These are phyloP conservation scores for Venustaconcha ellipsiformis DNA, from an alignment of 1,140 invertebrate species.

Conservation along the genomic window DNA sequence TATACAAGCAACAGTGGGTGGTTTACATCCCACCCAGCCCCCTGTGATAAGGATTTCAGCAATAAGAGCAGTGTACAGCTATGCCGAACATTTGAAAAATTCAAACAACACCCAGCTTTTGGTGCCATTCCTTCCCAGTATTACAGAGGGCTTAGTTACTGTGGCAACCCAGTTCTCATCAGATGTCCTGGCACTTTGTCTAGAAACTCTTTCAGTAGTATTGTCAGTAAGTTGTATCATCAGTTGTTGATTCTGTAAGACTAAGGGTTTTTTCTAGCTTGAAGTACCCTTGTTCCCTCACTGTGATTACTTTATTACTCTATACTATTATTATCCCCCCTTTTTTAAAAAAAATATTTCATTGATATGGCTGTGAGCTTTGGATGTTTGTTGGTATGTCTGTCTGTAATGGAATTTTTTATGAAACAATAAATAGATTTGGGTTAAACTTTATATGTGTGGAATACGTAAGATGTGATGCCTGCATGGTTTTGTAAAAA, in stretches of 20 bases:
- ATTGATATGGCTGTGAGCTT: too few relatives aligned
- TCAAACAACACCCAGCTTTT: slow-evolving; percentile 66
- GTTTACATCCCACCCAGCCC: slow-evolving; percentile 73
- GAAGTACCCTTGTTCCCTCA: neutral
- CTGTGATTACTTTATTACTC: neutral
- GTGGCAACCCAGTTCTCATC: slow-evolving; percentile 72
- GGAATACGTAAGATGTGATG: too few relatives aligned
- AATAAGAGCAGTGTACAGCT: slow-evolving; percentile 71
- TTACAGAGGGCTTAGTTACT: slow-evolving; percentile 72
- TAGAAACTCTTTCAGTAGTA: slow-evolving; percentile 78
- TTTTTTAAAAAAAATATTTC: too few relatives aligned
- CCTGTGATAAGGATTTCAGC: slow-evolving; percentile 71
- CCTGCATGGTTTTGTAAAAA: too few relatives aligned
- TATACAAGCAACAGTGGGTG: slow-evolving; percentile 76
- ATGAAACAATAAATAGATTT: too few relatives aligned
- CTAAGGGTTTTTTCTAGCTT: neutral
- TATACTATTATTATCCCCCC: neutral
- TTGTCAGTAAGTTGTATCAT: slow-evolving; percentile 74
- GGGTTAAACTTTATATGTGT: too few relatives aligned
- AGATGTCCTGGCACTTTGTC: slow-evolving; percentile 76
- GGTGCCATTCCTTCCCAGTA: slow-evolving; percentile 70
- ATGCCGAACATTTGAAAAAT: slow-evolving; percentile 73
- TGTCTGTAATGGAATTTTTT: too few relatives aligned
- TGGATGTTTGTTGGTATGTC: too few relatives aligned
- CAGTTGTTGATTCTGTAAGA: neutral